Base-by-base conservation (phyloP, 1,140 invertebrate species). In the Drosophila melanica region DNA sequence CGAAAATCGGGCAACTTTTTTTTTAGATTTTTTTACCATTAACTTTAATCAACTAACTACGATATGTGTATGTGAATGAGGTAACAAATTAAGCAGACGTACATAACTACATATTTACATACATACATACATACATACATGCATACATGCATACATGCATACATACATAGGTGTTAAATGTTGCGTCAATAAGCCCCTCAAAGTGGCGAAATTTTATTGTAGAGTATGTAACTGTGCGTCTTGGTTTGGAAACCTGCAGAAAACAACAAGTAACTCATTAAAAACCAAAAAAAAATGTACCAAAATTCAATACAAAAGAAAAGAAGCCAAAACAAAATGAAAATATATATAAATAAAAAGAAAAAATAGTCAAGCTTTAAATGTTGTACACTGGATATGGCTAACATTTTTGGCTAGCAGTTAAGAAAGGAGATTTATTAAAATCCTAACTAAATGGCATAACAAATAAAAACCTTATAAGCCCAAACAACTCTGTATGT, bases 321-420 rank as follows among this genome's bases (percentile, higher is more conserved):
- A 45, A 3, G 2, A 23, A 23, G 20, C 20, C 2, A 16, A 35
- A 59, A 23, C 37, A 48, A 50, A 23, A 67, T 4, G 1, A 27
- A 58, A 39, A 63, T 53, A 20, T 58, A 41, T 54, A 54, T 42
- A 16, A 51, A 68, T 48, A 54, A 60, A 39, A 44, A 37, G 69
- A 14, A 27, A 65, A 66, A 75, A 87, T 82, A 86, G 79, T 82
- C 79, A 86, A 89, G 82, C 82, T 86, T 86, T 86, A 87, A 86
- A 82, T 86, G 82, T 86, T 86, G 82, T 89, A 86, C 81, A 72
- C 80, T 23, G 14, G 51, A 45, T 12, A 35, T 48, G 57, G 41
- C 27, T 14, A 33, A 42, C 8, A 63, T 66, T 55, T 48, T 47
- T 11, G 18, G 50, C 50, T 20, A 47, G 18, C 16, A 48, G 27